Evolutionary conservation across 2,797 vertebrate genomes (phyloP).

Genomic region (Rhabdophis nuchalis): DNA sequence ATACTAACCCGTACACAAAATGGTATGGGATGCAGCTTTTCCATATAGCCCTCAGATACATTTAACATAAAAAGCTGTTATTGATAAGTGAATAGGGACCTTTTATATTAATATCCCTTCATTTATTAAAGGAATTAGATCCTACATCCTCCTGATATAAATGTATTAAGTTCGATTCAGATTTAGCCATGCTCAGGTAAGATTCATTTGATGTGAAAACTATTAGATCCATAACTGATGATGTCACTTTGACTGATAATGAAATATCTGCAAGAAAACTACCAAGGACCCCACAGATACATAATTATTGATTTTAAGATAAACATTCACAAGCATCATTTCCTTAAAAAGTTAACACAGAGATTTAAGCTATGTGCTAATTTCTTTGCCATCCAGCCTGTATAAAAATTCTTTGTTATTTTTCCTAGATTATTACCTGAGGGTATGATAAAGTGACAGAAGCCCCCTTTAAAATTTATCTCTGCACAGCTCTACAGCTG

Average conservation of each 20-base stretch:
- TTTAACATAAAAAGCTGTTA: not conserved
- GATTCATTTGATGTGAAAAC: not conserved
- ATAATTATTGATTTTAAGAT: not conserved
- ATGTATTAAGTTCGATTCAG: not conserved
- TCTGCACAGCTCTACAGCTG: not conserved
- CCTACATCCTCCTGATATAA: not conserved
- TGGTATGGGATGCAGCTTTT: not conserved
- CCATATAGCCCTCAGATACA: not conserved
- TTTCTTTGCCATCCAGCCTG: not conserved
- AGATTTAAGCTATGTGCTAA: not conserved
- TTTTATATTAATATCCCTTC: not conserved
- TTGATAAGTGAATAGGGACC: not conserved
- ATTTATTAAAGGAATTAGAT: not conserved
- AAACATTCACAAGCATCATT: not conserved
- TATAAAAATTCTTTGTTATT: not conserved
- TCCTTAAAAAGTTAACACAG: not conserved
- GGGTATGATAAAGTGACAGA: not conserved
- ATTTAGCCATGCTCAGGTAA: not conserved
- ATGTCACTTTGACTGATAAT: not conserved
- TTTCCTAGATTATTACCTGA: not conserved
- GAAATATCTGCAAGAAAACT: not conserved
- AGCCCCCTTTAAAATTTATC: not conserved
- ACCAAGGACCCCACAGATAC: not conserved
- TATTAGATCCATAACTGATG: not conserved
- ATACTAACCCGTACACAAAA: not conserved